Evolutionary conservation across 2,113 vertebrate species (phyloP), one percentile per base, ranked within the genome.

Genomic region (Bombycilla garrulus): DNA sequence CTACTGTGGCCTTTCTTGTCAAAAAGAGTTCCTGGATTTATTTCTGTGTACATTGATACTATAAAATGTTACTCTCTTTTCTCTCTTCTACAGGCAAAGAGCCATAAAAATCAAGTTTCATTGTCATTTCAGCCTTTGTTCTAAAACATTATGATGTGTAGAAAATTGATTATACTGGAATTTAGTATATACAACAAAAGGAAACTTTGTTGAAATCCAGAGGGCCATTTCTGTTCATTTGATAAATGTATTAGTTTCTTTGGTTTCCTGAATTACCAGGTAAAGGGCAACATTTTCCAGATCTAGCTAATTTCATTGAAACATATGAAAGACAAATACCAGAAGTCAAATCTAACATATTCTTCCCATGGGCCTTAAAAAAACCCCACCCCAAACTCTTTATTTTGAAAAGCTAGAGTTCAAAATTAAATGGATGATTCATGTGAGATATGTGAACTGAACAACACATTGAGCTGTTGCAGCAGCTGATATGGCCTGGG

Each of bases 201-300:
- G 76, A 90, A 96, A 93, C 93, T 95, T 95, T 95, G 94, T 96
- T 94, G 95, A 97, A 96, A 95, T 92, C 86, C 92, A 95, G 94
- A 93, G 93, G 47, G 73, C 81, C 61, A 38, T 95, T 96, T 92
- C 95, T 94, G 95, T 93, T 97, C 92, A 51, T 86, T 97, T 98
- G 97, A 97, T 97, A 97, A 97, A 97, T 97, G 95, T 93, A 95
- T 95, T 94, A 95, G 95, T 96, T 97, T 96, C 91, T 96, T 95
- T 92, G 93, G 94, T 97, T 97, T 97, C 97, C 96, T 97, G 97
- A 97, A 97, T 95, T 97, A 92, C 95, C 96, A 97, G 95, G 97
- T 96, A 97, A 97, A 96, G 92, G 95, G 93, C 93, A 97, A 98
- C 97, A 96, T 96, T 97, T 94, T 97, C 97, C 97, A 97, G 97